Base-by-base conservation (phyloP, 2,888 invertebrate species). In the Falcaria lacertinaria region DNA sequence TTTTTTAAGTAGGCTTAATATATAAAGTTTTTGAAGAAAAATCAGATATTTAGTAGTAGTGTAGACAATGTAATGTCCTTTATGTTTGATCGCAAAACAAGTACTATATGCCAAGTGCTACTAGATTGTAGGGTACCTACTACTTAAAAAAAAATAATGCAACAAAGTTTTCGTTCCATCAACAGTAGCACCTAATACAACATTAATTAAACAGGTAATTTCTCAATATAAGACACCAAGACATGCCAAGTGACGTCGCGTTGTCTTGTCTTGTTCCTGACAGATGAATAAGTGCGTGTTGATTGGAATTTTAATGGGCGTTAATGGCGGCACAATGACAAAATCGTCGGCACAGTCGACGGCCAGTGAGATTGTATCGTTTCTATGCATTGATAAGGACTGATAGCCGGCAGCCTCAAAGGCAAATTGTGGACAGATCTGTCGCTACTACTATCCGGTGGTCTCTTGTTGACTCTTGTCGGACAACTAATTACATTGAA, bases 321-420 rank as follows among this genome's bases (percentile, higher is more conserved):
- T 77, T 83, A 87, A 88, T 86, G 77, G 82, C 85, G 85, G 86
- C 80, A 88, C 88, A 88, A 87, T 83, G 81, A 86, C 70, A 71
- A 73, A 80, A 82, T 86, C 74, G 80, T 78, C 74, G 73, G 71
- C 64, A 61, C 62, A 59, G 63, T 86, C 74, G 80, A 78, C 74
- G 73, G 71, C 64, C 61, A 62, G 58, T 62, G 61, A 78, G 87
- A 87, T 86, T 71, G 72, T 85, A 87, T 87, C 87, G 66, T 69
- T 67, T 75, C 77, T 74, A 74, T 75, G 68, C 60, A 57, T 72
- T 77, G 88, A 88, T 87, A 86, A 86, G 78, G 61, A 56, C 60
- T 63, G 76, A 78, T 75, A 57, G 80, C 73, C 83, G 86, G 87
- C 78, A 67, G 75, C 73, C 69, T 88, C 87, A 89, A 89, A 89